A percentile compares a stretch with the other conserved stretches of the same genome.
Conservation (phyloP, 2,113 vertebrate species). For the Emydocephalus ijimae region DNA sequence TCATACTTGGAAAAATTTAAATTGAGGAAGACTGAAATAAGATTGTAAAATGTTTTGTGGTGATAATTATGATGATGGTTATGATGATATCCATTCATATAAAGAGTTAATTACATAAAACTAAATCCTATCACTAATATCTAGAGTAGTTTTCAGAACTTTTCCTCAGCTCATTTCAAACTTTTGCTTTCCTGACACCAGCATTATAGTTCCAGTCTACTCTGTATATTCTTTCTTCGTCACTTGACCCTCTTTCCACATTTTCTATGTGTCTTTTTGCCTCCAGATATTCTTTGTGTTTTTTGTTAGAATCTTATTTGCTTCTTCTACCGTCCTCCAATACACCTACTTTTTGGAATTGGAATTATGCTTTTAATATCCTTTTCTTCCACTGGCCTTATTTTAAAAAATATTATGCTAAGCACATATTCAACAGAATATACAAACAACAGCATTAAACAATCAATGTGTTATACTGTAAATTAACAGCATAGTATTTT, state of each 20-base stretch:
- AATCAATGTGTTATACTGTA: neutral
- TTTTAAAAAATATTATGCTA: neutral
- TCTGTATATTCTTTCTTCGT: neutral
- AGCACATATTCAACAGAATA: neutral
- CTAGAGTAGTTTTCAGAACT: neutral
- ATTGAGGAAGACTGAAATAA: neutral
- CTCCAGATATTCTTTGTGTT: neutral
- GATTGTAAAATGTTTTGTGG: constrained; percentile 14
- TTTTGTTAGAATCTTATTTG: neutral
- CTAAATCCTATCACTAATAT: constrained; percentile 19
- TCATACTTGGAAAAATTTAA: neutral
- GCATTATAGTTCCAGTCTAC: neutral
- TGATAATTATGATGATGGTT: neutral
- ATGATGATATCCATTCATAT: neutral
- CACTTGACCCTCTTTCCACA: neutral
- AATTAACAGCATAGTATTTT: neutral
- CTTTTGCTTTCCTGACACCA: neutral
- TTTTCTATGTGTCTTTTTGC: neutral
- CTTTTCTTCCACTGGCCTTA: neutral
- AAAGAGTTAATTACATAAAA: accelerated
- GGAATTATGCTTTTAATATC: neutral
- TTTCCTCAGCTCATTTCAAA: neutral
- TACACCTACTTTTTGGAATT: neutral
- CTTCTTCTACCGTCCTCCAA: neutral
- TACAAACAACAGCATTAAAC: neutral